Base-by-base conservation (phyloP, 2,888 invertebrate species). In the Aporophyla lueneburgensis region DNA sequence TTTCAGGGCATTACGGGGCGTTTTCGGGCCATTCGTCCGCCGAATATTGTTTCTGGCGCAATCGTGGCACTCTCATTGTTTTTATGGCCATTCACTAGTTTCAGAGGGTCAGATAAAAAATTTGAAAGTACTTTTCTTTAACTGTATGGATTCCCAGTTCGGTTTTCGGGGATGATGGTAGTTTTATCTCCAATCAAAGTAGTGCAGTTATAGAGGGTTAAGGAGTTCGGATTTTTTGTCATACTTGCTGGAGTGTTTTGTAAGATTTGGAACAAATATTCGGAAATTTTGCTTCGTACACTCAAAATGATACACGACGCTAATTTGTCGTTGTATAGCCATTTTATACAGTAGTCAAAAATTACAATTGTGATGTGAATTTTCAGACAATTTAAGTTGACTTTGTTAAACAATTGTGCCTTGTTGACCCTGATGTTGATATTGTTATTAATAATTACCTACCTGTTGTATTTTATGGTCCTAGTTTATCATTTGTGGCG, bases 21-120 rank as follows among this genome's bases (percentile, higher is more conserved):
- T 88, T 89, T 88, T 86, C 86, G 82, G 80, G 81, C 86, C 86
- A 87, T 90, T 89, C 85, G 74, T 87, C 75, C 81, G 78, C 82
- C 84, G 84, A 89, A 90, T 89, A 92, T 91, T 89, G 91, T 91
- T 91, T 90, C 86, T 89, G 89, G 89, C 88, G 65, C 85, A 85
- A 90, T 88, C 86, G 83, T 76, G 76, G 75, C 63, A 54, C 79
- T 87, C 86, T 89, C 88, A 89, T 90, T 86, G 85, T 86, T 88
- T 89, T 91, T 89, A 91, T 89, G 68, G 83, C 56, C 78, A 61
- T 75, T 78, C 33, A 75, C 76, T 90, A 88, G 89, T 86, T 88
- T 85, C 77, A 74, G 82, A 78, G 86, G 85, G 76, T 86, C 68
- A 83, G 78, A 86, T 87, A 80, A 86, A 81, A 76, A 72, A 46